These are phyloP conservation scores for Glandiceps talaboti DNA, from an alignment of 53 echinoderm and acorn worm species.

Conservation along the genomic window DNA sequence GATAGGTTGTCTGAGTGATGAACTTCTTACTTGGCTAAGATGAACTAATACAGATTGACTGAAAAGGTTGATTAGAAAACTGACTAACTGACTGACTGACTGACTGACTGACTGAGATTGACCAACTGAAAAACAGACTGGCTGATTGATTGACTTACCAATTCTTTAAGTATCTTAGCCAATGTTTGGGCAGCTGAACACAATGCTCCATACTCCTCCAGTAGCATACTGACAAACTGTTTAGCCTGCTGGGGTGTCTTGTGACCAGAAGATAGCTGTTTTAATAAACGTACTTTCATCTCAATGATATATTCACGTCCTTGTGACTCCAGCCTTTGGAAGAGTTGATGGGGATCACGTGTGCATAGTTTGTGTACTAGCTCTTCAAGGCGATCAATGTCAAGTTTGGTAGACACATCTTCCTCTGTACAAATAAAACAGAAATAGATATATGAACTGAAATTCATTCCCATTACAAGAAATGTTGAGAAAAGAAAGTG, in stretches of 20 bases:
- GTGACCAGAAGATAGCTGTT: slow-evolving; percentile 69
- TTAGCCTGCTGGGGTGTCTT: slow-evolving; percentile 65
- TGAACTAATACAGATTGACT: too few relatives aligned
- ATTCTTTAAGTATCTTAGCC: slow-evolving; percentile 61
- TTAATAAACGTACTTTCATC: slow-evolving; percentile 73
- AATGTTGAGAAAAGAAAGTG: too few relatives aligned
- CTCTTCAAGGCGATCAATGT: slow-evolving; percentile 87
- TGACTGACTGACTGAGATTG: too few relatives aligned
- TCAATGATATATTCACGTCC: slow-evolving; percentile 92
- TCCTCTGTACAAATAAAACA: too few relatives aligned
- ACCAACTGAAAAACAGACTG: too few relatives aligned
- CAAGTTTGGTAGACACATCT: slow-evolving; percentile 73
- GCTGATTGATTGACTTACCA: slow-evolving; percentile 69
- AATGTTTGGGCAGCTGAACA: slow-evolving; percentile 88
- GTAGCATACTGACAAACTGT: slow-evolving; percentile 96
- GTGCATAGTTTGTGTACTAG: slow-evolving; percentile 75
- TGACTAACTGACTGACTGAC: too few relatives aligned
- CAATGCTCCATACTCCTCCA: slow-evolving; percentile 90
- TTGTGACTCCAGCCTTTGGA: slow-evolving; percentile 75
- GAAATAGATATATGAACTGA: too few relatives aligned
- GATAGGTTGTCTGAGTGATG: too few relatives aligned
- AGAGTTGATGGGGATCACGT: slow-evolving; percentile 95
- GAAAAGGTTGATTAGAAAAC: too few relatives aligned
- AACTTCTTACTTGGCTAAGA: too few relatives aligned
- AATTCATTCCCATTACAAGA: too few relatives aligned